Percentiles rank a stretch among this genome's conserved stretches.
phyloP scores from a whole-genome alignment of 2,888 invertebrate species.

The Crioceris asparagi region DNA sequence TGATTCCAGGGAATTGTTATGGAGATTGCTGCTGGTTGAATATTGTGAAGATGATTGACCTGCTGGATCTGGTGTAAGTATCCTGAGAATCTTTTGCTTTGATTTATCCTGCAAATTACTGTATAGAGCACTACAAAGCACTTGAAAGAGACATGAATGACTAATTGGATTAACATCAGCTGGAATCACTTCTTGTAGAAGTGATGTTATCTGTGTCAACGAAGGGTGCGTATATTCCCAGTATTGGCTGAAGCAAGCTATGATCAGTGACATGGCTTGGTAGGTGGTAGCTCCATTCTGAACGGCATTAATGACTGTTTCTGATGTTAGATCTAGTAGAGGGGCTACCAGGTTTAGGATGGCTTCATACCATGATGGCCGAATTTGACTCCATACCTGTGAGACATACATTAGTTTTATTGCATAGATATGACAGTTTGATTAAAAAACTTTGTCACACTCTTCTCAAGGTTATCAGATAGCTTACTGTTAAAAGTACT shows the following conservation, averaged over 20 bases:
- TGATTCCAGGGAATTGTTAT: slow-evolving; percentile 29
- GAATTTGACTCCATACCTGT: slow-evolving; percentile 71
- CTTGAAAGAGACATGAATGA: slow-evolving; percentile 60
- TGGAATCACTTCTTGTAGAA: slow-evolving; percentile 59
- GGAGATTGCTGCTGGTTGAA: slow-evolving; percentile 25
- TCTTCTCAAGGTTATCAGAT: too few species aligned
- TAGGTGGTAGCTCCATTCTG: slow-evolving; percentile 70
- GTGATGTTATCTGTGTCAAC: slow-evolving; percentile 39
- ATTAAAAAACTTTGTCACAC: too few species aligned
- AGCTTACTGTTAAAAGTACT: too few species aligned
- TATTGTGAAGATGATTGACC: slow-evolving; percentile 19
- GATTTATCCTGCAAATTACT: slow-evolving; percentile 48
- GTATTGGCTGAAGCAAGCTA: slow-evolving; percentile 58
- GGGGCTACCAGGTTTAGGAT: slow-evolving; percentile 54
- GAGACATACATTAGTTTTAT: too few species aligned
- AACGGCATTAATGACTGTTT: slow-evolving; percentile 58
- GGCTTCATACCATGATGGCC: slow-evolving; percentile 68
- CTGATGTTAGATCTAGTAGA: slow-evolving; percentile 51
- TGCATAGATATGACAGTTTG: too few species aligned
- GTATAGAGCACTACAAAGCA: slow-evolving; percentile 58
- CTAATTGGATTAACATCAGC: slow-evolving; percentile 59
- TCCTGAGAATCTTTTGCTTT: slow-evolving; percentile 24
- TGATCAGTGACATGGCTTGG: slow-evolving; percentile 65
- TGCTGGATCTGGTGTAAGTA: slow-evolving; percentile 5
- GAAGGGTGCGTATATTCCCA: slow-evolving; percentile 57